A percentile compares a stretch with the other conserved stretches of the same genome.
Evolutionary conservation across 2,113 vertebrate species (phyloP).

Genomic region (Thymallus thymallus): DNA sequence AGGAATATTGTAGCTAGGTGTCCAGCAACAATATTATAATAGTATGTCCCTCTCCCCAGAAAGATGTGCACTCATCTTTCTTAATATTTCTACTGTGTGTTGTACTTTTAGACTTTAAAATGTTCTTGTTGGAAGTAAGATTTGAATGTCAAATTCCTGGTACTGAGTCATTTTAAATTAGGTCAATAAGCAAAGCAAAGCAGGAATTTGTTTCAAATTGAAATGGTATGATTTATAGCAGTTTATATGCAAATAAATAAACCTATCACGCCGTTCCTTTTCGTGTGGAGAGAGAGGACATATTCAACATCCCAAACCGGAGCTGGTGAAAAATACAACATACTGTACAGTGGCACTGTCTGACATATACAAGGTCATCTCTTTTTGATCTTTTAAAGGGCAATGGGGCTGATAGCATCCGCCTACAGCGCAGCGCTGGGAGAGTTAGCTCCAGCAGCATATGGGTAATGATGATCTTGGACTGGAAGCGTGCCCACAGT

Average conservation of each 20-base stretch:
- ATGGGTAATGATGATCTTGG: constrained; percentile 47
- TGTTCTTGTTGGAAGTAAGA: neutral
- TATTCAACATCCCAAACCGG: neutral
- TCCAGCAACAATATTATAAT: no score
- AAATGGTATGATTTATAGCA: neutral
- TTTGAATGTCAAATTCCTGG: neutral
- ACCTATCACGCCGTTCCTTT: neutral
- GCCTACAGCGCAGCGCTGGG: constrained; percentile 2
- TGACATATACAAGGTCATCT: constrained; percentile 11
- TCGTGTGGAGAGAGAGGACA: neutral
- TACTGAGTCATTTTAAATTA: neutral
- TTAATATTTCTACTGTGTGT: no score
- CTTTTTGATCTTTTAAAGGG: constrained; percentile 43
- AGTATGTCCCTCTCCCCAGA: no score
- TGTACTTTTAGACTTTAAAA: no score
- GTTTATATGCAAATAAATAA: neutral
- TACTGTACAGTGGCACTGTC: neutral
- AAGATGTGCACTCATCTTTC: no score
- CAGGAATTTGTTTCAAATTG: neutral
- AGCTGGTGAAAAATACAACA: neutral
- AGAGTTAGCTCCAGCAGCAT: constrained; percentile 39
- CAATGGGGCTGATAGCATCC: neutral
- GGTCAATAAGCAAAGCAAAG: neutral
- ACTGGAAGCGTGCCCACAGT: constrained; percentile 26
- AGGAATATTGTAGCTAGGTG: no score